phyloP scores from a whole-genome alignment of 2,797 vertebrate species.

The Gymnothorax reevesii region DNA sequence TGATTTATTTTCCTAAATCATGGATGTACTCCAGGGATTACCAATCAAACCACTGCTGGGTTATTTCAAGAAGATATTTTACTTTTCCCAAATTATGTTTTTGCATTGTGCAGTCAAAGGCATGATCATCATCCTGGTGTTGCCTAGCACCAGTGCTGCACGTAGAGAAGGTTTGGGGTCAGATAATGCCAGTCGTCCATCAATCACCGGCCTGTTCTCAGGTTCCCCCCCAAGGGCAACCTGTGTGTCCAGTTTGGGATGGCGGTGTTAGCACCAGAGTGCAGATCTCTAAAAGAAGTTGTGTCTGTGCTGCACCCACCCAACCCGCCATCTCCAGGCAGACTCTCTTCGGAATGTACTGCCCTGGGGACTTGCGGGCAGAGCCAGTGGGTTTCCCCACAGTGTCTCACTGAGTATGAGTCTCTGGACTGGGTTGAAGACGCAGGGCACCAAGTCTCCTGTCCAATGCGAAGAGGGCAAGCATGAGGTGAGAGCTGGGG shows the following conservation, averaged over 20 bases:
- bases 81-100: too few species aligned
- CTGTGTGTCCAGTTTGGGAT: slow-evolving; percentile 55
- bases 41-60: too few species aligned
- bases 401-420: slow-evolving; percentile 50
- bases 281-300: slow-evolving; percentile 44
- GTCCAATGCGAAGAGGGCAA: slow-evolving; percentile 44
- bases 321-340: not conserved
- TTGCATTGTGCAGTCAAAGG: too few species aligned
- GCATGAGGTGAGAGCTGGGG: slow-evolving; percentile 63
- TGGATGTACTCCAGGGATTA: too few species aligned
- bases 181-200: slow-evolving; percentile 44
- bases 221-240: slow-evolving; percentile 51
- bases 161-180: slow-evolving; percentile 41
- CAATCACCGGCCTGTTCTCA: slow-evolving; percentile 59
- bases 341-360: slow-evolving; percentile 12
- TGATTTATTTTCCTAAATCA: too few species aligned
- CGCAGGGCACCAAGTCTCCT: slow-evolving; percentile 53
- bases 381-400: slow-evolving; percentile 26
- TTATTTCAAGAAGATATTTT: too few species aligned
- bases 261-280: slow-evolving; percentile 60
- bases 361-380: not conserved
- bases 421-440: slow-evolving; percentile 56
- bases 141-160: slow-evolving; percentile 37
- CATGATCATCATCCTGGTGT: too few species aligned
- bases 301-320: slow-evolving; percentile 2